A percentile compares a stretch with the other conserved stretches of the same genome.
Conservation (phyloP, 2,797 vertebrate species). For the Allenopithecus nigroviridis region DNA sequence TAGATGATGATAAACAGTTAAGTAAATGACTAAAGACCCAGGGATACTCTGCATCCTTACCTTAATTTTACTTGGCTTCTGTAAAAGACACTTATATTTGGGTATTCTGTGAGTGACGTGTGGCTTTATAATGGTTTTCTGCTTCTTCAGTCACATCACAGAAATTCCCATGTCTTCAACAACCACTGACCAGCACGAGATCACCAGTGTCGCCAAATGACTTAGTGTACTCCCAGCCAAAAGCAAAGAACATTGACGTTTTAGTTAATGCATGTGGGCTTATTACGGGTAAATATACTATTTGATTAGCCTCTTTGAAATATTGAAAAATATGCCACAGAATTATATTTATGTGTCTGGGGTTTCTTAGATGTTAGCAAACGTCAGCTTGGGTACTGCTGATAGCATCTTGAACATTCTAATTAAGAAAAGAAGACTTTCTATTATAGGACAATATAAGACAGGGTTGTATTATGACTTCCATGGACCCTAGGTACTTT, state of each 20-base stretch:
- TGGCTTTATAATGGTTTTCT: not conserved
- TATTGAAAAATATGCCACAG: not conserved
- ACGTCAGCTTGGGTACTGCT: not conserved
- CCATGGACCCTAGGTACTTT: not conserved
- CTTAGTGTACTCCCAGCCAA: not conserved
- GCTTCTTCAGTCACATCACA: not conserved
- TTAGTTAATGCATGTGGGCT: not conserved
- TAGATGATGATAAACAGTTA: not conserved
- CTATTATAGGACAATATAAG: not conserved
- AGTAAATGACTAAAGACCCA: not conserved
- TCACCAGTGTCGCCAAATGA: not conserved
- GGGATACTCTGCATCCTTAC: not conserved
- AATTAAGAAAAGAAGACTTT: not conserved
- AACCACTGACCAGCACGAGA: not conserved
- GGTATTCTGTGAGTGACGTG: not conserved
- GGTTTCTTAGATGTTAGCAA: not conserved
- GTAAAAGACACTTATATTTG: not conserved
- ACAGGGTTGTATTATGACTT: not conserved
- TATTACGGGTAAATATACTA: not conserved
- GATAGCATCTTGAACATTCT: not conserved
- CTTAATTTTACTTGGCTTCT: not conserved
- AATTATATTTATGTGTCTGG: not conserved
- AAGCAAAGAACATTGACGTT: conserved; percentile 4
- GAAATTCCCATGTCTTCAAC: not conserved
- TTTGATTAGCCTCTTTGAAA: not conserved